A percentile compares a stretch with the other conserved stretches of the same genome.
Evolutionary conservation across 2,888 invertebrate genomes (phyloP).

Genomic region (Deladenus siricidicola): DNA sequence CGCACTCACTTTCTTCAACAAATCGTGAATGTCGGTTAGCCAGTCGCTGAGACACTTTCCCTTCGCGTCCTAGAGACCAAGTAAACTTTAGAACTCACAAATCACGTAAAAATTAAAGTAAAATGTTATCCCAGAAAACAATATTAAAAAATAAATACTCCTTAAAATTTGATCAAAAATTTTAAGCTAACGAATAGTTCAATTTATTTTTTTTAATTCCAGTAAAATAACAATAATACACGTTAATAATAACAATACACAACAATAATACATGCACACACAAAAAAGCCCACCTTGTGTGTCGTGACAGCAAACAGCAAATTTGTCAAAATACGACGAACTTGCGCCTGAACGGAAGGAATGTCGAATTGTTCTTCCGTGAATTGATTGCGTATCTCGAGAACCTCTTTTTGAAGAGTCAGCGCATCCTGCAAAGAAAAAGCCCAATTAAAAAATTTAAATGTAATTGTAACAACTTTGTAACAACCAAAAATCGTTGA

Average conservation of each 20-base stretch:
- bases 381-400: conserved; percentile 79
- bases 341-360: conserved; percentile 66
- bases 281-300: conserved; percentile 64
- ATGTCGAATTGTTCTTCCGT: conserved; percentile 15
- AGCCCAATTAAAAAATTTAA: too few relatives aligned
- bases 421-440: conserved; percentile 69
- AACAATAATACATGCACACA: not conserved
- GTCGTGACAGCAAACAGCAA: conserved; percentile 88
- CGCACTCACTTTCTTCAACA: conserved; percentile 57
- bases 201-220: too few relatives aligned
- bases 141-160: too few relatives aligned
- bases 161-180: too few relatives aligned
- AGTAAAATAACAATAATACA: not conserved
- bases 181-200: too few relatives aligned
- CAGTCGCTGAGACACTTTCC: conserved; percentile 93
- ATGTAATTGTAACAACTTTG: too few relatives aligned
- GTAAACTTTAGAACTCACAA: too few relatives aligned
- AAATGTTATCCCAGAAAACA: too few relatives aligned
- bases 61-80: conserved; percentile 67
- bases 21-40: conserved; percentile 85
- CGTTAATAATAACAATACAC: not conserved
- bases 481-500: too few relatives aligned
- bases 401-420: conserved; percentile 77
- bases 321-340: conserved; percentile 80
- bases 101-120: too few relatives aligned